Base-by-base conservation (phyloP, 1,140 invertebrate species). In the Planococcus citri region DNA sequence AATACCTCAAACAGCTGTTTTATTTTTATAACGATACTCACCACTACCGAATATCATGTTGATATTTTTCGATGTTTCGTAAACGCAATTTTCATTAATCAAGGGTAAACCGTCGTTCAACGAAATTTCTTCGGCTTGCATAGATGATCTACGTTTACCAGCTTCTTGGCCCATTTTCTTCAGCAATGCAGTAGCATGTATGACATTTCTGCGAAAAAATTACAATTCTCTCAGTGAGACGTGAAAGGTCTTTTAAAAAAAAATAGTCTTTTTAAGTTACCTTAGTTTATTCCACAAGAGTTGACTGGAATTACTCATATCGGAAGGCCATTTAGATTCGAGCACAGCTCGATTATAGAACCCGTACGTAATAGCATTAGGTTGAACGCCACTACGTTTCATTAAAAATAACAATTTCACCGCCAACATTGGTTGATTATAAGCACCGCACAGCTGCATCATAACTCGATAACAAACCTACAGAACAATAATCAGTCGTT, bases 331-430 rank as follows among this genome's bases (percentile, higher is more conserved):
- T 71, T 91, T 88, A 25, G 94, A 92, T 80, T 97, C 95, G 22
- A 97, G 81, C 17, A 98, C 94, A 75, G 88, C 88, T 78, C 84
- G 80, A 81, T 88, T 88, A 75, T 89, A 88, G 76, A 86, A 92
- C 73, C 95, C 96, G 77, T 99, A 99, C 0, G 97, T 99, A 37
- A 99, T 87, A 14, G 97, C 97, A 78, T 99, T 99, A 1, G 95
- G 94, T 76, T 95, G 92, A 17, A 98, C 84, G 0, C 92, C 92
- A 68, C 87, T 87, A n/a, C 89, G 84, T 78, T 95, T 95, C 95
- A 99, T 98, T 69, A 95, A 87, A 75, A 93, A 91, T 70, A 98
- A 82, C 38, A 98, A 84, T 78, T 95, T 94, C 0, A 98, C 94
- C 4, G 97, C 97, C 73, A 99, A 80, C 57, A 94, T 88, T 1